Evolutionary conservation across 2,797 vertebrate genomes (phyloP).

Genomic region (Halcyon chelicuti): DNA sequence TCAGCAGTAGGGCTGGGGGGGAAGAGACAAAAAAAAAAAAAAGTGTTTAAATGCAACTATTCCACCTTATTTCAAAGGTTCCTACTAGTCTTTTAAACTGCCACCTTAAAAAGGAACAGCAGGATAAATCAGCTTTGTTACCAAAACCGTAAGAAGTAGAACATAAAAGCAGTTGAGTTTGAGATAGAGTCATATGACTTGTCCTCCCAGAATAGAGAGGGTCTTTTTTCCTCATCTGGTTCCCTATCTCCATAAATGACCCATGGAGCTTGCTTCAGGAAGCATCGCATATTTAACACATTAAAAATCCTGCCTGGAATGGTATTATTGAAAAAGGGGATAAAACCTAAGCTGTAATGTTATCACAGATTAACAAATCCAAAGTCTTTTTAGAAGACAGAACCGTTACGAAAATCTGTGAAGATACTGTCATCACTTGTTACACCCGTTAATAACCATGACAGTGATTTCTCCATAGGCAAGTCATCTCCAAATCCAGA

Average conservation of each 20-base stretch:
- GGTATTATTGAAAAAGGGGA: background rate
- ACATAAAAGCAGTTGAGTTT: background rate
- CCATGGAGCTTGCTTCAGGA: background rate
- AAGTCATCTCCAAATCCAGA: background rate
- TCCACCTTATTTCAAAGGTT: background rate
- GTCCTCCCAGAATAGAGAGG: background rate
- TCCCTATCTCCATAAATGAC: background rate
- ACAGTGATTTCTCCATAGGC: background rate
- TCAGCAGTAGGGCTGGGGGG: background rate
- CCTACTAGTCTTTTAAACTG: background rate
- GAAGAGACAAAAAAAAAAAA: too few relatives aligned
- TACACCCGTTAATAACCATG: background rate
- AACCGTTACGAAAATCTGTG: background rate
- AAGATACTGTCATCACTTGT: background rate
- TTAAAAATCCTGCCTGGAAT: background rate
- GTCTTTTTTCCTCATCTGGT: background rate
- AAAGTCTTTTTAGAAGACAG: background rate
- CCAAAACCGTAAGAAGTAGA: rapidly evolving
- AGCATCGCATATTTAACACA: background rate
- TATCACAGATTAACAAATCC: background rate
- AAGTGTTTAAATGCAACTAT: background rate
- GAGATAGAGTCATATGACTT: background rate
- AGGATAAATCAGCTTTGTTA: background rate
- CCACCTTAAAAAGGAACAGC: background rate
- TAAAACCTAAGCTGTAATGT: background rate